phyloP scores from a whole-genome alignment of 1,140 invertebrate genomes.

The Lepeophtheirus salmonis region DNA sequence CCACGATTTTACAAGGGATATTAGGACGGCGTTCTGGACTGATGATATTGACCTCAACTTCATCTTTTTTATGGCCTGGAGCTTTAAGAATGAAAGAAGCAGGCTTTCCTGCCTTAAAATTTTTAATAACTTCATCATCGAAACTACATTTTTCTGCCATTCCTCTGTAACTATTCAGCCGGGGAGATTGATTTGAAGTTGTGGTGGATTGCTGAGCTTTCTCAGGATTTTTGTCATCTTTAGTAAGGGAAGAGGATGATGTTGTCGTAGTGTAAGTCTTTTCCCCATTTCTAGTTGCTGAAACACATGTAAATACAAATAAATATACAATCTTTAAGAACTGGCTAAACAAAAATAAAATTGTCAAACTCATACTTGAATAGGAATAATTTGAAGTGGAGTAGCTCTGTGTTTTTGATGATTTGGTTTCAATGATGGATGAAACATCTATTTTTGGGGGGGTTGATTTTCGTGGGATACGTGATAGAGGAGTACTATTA shows the following conservation, averaged over 20 bases:
- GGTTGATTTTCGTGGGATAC: background rate
- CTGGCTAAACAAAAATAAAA: background rate
- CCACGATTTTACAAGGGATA: constrained; percentile 16
- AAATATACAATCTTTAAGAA: background rate
- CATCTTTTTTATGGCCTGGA: constrained; percentile 11
- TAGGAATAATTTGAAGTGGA: background rate
- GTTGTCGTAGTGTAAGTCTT: constrained; percentile 1
- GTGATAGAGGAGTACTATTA: background rate
- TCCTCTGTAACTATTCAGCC: constrained; percentile 5
- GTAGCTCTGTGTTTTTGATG: background rate
- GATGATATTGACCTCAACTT: constrained; percentile 17
- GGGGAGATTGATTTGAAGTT: background rate
- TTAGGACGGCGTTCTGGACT: constrained; percentile 17
- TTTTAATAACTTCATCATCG: constrained; percentile 7
- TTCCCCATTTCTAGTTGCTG: background rate
- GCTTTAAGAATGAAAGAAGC: constrained; percentile 12
- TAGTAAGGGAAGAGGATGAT: background rate
- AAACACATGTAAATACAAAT: background rate
- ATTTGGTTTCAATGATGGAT: background rate
- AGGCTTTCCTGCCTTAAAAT: constrained; percentile 17
- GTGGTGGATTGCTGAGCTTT: background rate
- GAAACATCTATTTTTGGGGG: background rate
- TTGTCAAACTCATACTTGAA: background rate
- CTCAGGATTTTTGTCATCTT: background rate
- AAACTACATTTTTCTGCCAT: constrained; percentile 17